Evolutionary conservation across 2,888 invertebrate genomes (phyloP).

Genomic region (Polyommatus icarus): DNA sequence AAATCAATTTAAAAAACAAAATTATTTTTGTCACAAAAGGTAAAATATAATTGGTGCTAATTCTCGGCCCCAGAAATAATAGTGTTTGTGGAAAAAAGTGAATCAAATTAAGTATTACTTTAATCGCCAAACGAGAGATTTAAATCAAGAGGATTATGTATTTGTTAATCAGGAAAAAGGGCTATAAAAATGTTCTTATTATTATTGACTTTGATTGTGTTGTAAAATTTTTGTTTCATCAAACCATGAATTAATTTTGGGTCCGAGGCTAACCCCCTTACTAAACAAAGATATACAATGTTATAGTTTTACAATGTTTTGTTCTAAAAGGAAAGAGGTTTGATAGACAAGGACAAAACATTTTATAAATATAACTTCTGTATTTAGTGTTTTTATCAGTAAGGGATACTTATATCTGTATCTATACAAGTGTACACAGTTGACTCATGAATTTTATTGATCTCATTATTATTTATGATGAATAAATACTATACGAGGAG

Average conservation of each 20-base stretch:
- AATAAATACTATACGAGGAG: conserved; percentile 5
- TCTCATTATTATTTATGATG: conserved; percentile 72
- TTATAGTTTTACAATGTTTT: background rate
- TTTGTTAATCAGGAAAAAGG: background rate
- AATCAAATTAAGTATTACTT: background rate
- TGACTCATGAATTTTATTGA: conserved; percentile 58
- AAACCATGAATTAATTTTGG: background rate
- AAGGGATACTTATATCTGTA: background rate
- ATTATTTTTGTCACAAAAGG: conserved; percentile 41
- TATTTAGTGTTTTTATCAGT: background rate
- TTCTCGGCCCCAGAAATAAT: conserved; percentile 15
- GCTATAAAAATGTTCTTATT: background rate
- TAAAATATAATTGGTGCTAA: conserved; percentile 41
- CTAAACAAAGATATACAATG: background rate
- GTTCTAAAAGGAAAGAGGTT: background rate
- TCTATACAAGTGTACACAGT: conserved; percentile 23
- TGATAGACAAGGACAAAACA: background rate
- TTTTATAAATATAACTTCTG: background rate
- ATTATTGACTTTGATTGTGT: background rate
- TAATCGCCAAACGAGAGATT: background rate
- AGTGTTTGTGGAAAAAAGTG: background rate
- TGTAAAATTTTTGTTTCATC: background rate
- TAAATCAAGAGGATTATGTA: background rate
- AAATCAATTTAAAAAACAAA: conserved; percentile 56
- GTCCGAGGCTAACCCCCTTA: background rate